Conservation (phyloP, 2,888 invertebrate genomes). For the Philopedon plagiatum region DNA sequence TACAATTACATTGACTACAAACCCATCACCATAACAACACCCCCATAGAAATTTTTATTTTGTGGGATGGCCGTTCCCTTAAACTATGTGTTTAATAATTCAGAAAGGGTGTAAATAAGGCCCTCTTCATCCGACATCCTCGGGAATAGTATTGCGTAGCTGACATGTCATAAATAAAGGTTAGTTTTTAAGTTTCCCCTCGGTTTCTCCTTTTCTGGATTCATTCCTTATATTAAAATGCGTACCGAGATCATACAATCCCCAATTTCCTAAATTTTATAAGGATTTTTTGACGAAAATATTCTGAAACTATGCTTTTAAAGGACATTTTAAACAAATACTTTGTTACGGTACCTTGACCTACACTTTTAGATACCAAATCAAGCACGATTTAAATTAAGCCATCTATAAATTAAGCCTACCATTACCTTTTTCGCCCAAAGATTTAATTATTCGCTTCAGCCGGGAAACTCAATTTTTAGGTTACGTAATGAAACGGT, state of each 20-base stretch:
- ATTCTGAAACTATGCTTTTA: too few species aligned
- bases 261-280: too few species aligned
- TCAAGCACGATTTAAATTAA: background rate
- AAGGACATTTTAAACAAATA: too few species aligned
- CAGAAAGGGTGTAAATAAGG: constrained; percentile 34
- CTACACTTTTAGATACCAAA: too few species aligned
- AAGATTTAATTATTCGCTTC: background rate
- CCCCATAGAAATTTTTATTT: constrained; percentile 13
- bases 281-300: too few species aligned
- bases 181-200: background rate
- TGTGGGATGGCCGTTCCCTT: background rate
- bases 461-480: background rate
- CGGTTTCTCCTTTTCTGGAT: too few species aligned
- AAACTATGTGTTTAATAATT: constrained; percentile 33
- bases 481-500: background rate
- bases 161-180: constrained; percentile 23
- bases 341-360: too few species aligned
- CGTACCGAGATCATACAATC: too few species aligned
- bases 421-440: background rate
- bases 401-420: too few species aligned
- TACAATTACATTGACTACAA: constrained; percentile 8
- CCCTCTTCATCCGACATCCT: background rate
- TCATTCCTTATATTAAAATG: too few species aligned
- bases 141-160: background rate
- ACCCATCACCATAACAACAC: constrained; percentile 16